Conservation (phyloP, 2,113 vertebrate genomes). For the Hemiscyllium ocellatum region DNA sequence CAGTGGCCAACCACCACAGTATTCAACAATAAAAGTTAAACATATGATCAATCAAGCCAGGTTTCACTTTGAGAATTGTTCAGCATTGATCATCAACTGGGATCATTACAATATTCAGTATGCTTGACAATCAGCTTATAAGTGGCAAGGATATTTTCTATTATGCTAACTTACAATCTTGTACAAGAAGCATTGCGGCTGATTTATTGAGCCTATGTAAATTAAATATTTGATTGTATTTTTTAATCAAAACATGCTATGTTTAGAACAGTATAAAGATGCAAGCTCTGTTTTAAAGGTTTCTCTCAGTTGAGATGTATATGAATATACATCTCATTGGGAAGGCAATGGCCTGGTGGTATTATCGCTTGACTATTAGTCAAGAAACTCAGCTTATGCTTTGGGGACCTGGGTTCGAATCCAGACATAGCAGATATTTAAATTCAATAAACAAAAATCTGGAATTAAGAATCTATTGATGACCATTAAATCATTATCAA, state of each 20-base stretch:
- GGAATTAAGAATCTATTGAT: no score
- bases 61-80: no score
- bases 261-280: not conserved
- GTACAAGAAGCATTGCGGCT: not conserved
- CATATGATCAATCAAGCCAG: not conserved
- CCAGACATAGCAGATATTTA: no score
- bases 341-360: no score
- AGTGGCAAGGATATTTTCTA: not conserved
- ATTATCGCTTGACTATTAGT: no score
- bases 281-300: not conserved
- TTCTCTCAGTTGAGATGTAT: not conserved
- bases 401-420: no score
- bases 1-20: no score
- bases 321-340: not conserved
- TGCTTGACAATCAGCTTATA: not conserved
- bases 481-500: no score
- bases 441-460: no score
- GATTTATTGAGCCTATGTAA: not conserved
- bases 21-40: no score
- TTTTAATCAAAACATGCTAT: not conserved
- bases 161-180: not conserved
- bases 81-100: no score
- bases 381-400: no score
- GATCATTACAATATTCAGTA: not conserved
- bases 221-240: not conserved